Evolutionary conservation across 2,888 invertebrate genomes (phyloP).

Genomic region (Boloria euphrosyne): DNA sequence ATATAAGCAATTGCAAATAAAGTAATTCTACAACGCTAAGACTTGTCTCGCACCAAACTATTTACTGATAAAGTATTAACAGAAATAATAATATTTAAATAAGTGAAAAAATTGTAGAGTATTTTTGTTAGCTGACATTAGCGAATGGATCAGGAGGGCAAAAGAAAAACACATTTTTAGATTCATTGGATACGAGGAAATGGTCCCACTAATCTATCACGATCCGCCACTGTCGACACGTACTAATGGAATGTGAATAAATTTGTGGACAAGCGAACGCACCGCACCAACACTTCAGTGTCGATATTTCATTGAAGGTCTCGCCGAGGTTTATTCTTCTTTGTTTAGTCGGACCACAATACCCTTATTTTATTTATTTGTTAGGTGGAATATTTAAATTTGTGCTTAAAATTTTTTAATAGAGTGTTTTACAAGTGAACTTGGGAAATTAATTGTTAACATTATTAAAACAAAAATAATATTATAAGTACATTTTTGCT

Average conservation of each 20-base stretch:
- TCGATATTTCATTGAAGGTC: constrained; percentile 26
- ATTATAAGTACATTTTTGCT: too few species aligned
- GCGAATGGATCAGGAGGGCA: constrained; percentile 15
- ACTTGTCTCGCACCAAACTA: not conserved
- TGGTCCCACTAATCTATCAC: constrained; percentile 65
- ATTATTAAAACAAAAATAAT: too few species aligned
- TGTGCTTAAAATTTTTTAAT: not conserved
- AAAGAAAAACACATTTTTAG: constrained; percentile 44
- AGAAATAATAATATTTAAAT: constrained; percentile 2
- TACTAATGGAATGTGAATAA: constrained; percentile 72
- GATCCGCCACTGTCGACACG: constrained; percentile 57
- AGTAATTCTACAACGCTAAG: constrained; percentile 4
- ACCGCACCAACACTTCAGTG: constrained; percentile 31
- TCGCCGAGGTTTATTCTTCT: constrained; percentile 1
- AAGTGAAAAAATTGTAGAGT: not conserved
- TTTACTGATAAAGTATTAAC: not conserved
- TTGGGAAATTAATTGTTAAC: too few species aligned
- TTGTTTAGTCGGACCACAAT: not conserved
- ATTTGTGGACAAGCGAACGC: constrained; percentile 54
- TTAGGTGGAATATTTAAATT: not conserved
- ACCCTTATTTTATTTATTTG: not conserved
- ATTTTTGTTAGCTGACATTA: constrained; percentile 5
- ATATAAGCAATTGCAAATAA: constrained; percentile 7
- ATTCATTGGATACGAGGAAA: constrained; percentile 51
- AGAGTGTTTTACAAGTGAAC: too few species aligned